These are phyloP conservation scores for Erebia palarica DNA, from an alignment of 2,888 invertebrate genomes.

Conservation along the genomic window DNA sequence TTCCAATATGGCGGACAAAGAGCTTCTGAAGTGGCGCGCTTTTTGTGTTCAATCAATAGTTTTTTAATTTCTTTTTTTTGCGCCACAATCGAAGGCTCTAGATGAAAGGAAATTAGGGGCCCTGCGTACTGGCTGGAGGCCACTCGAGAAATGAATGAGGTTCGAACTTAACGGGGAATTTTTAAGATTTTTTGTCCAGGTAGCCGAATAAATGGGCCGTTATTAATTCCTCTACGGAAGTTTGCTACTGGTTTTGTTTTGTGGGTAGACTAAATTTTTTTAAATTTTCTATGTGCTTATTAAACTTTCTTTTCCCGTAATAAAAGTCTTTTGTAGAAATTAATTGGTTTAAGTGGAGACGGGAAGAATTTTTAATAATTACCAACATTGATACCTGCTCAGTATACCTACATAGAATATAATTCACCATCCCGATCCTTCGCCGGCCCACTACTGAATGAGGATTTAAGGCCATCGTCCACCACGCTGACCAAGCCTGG, in stretches of 20 bases:
- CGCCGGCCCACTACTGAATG: too few species aligned
- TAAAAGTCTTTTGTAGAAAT: too few species aligned
- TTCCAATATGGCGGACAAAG: conserved; percentile 78
- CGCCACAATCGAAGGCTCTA: conserved; percentile 71
- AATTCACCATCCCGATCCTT: too few species aligned
- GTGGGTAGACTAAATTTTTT: conserved; percentile 7
- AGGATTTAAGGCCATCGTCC: too few species aligned
- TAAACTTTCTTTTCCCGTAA: conserved; percentile 1
- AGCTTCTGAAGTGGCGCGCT: conserved; percentile 69
- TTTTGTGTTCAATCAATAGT: conserved; percentile 77
- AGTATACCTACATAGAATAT: too few species aligned
- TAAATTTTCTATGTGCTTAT: conserved; percentile 9
- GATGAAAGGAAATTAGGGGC: conserved; percentile 77
- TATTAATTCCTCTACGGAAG: conserved; percentile 60
- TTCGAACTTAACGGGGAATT: conserved; percentile 68
- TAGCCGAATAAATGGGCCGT: conserved; percentile 69
- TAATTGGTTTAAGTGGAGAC: too few species aligned
- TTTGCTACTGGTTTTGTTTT: conserved; percentile 48
- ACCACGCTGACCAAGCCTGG: not conserved
- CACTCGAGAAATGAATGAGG: conserved; percentile 75
- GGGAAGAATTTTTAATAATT: too few species aligned
- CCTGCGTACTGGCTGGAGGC: conserved; percentile 59
- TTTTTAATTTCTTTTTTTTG: conserved; percentile 67
- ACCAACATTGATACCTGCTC: too few species aligned
- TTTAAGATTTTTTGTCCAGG: conserved; percentile 70